Evolutionary conservation across 2,797 vertebrate species (phyloP), one percentile per base, ranked within the genome.

Genomic region (Leptatherina wallacei): DNA sequence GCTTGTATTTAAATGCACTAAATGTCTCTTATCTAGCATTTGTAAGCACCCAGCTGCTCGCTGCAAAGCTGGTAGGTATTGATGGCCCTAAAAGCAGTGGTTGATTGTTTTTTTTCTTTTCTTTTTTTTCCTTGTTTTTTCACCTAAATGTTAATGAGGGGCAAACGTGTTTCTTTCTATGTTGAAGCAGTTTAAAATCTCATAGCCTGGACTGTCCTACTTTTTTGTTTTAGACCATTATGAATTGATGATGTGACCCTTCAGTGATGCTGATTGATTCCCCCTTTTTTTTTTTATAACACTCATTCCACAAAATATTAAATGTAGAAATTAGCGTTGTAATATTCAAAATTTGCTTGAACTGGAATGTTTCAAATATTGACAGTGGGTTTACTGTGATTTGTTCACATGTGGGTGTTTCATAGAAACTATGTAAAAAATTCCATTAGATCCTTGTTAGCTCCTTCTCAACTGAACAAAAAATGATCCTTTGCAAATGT

Each of bases 1-100:
- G 66, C 73, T 75, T 87, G 64, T 80, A 56, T 74, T 70, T 75
- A 59, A 80, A 72, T 70, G 68, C 80, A 73, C 57, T 77, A 75
- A 64, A 73, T 70, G 44, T 77, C 71, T 69, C 64, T 49, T 65
- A 22, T 72, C 61, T 27, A 78, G 63, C 44, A 57, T 65, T 71
- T 74, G 57, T 75, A 54, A 66, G 61, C 61, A 64, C 51, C 56
- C 30, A 65, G 69, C 72, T 69, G 66, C 65, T 77, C 73, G 49
- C 81, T 79, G 65, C 70, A 61, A 66, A 57, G 36, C 68, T 78
- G 60, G 24, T 58, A 61, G 66, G 60, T 74, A 67, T 82, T 76
- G 58, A 67, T 60, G 33, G 62, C 61, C 68, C 36, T 60, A 32
- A 47, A 51, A 63, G 71, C 67, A 69, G 78, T 78, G 81, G 56